Conservation (phyloP, 2,113 vertebrate species). For the Amblyopsis rosae region DNA sequence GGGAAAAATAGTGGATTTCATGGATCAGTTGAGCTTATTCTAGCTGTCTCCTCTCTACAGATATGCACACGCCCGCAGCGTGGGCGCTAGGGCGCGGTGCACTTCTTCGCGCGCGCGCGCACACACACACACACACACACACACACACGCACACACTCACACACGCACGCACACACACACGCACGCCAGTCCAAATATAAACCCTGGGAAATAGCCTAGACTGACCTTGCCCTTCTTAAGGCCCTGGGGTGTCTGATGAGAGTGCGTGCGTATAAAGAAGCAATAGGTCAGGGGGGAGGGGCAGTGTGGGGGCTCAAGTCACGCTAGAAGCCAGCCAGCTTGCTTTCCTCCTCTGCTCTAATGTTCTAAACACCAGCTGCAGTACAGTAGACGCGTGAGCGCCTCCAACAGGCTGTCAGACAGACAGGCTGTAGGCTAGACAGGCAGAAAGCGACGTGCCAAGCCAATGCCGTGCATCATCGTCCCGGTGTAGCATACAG, state of each 20-base stretch:
- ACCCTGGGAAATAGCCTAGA: constrained; percentile 44
- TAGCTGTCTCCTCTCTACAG: constrained; percentile 28
- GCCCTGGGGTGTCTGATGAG: constrained; percentile 51
- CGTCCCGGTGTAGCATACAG: constrained; percentile 35
- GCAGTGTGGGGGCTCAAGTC: constrained; percentile 53
- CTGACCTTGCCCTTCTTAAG: constrained; percentile 54
- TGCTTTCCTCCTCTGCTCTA: constrained; percentile 66
- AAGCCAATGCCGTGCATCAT: constrained; percentile 31
- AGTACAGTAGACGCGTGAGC: constrained; percentile 60
- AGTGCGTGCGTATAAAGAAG: constrained; percentile 10
- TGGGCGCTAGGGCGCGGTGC: too few species aligned
- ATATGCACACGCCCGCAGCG: neutral
- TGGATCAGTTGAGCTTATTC: constrained; percentile 50
- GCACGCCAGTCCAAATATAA: constrained; percentile 42
- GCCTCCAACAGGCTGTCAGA: constrained; percentile 63
- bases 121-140: constrained; percentile 1
- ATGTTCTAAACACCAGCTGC: constrained; percentile 60
- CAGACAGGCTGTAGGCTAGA: constrained; percentile 63
- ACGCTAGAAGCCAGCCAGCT: constrained; percentile 60
- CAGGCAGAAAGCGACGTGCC: constrained; percentile 24
- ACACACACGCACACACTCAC: constrained; percentile 32
- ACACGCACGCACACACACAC: constrained; percentile 24
- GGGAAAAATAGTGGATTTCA: constrained; percentile 51
- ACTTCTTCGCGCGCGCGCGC: constrained; percentile 16
- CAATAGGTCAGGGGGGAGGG: constrained; percentile 20